Evolutionary conservation across 2,113 vertebrate genomes (phyloP).

Genomic region (Scatophagus argus): DNA sequence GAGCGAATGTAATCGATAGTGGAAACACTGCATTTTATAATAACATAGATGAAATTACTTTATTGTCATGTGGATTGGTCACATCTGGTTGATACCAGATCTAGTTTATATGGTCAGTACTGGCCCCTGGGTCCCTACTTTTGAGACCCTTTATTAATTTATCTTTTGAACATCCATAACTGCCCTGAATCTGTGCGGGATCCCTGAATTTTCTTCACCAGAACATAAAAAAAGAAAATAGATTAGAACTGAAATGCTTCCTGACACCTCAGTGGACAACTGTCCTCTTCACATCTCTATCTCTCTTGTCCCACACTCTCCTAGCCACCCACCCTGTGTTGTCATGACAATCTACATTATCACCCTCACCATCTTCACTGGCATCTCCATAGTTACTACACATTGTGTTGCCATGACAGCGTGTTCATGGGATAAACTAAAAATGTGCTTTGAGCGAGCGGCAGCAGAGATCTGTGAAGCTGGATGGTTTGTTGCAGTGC

Average conservation of each 20-base stretch:
- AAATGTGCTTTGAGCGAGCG: conserved; percentile 19
- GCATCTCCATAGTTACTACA: conserved; percentile 47
- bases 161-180: not conserved
- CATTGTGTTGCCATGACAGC: conserved; percentile 43
- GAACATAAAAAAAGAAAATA: not conserved
- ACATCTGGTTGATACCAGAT: not conserved
- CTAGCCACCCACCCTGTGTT: conserved; percentile 59
- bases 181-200: not conserved
- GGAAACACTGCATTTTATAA: not conserved
- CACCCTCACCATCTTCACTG: conserved; percentile 44
- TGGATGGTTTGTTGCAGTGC: conserved; percentile 17
- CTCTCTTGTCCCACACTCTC: conserved; percentile 29
- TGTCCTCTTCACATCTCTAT: conserved; percentile 28
- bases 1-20: not conserved
- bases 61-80: not conserved
- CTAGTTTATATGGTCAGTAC: not conserved
- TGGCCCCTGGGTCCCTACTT: not conserved
- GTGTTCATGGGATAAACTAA: conserved; percentile 21
- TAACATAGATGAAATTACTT: not conserved
- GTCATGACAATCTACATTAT: conserved; percentile 83
- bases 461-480: conserved; percentile 31
- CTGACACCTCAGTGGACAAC: not conserved
- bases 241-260: not conserved
- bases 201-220: not conserved
- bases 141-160: not conserved